Percentiles rank a stretch among this genome's conserved stretches.
Evolutionary conservation across 1,140 invertebrate species (phyloP).

Genomic region (Ceratosolen fusciceps): DNA sequence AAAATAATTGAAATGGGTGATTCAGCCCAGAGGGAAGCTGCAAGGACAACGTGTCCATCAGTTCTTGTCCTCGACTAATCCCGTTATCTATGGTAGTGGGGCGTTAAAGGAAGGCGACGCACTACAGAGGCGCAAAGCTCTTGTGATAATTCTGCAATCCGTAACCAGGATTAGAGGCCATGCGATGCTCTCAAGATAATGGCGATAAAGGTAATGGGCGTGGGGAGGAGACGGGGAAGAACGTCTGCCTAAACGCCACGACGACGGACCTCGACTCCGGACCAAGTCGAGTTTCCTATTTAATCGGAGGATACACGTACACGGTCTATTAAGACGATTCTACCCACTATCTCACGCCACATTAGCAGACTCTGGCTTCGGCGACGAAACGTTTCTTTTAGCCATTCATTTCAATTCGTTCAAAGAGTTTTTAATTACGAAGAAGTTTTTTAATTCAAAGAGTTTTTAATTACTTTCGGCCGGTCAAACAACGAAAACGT

Average conservation of each 20-base stretch:
- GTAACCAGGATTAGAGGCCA: neutral
- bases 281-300: neutral
- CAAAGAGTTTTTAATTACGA: too few species aligned
- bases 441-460: too few species aligned
- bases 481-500: too few species aligned
- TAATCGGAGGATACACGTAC: neutral
- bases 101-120: conserved; percentile 14
- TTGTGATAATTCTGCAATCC: conserved; percentile 14
- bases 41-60: conserved; percentile 30
- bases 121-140: conserved; percentile 48
- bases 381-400: too few species aligned
- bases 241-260: too few species aligned
- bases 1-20: neutral
- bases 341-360: too few species aligned
- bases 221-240: too few species aligned
- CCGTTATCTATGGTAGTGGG: conserved; percentile 24
- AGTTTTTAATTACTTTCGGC: too few species aligned
- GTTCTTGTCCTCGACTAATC: conserved; percentile 14
- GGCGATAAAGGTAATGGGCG: neutral
- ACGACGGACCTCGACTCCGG: too few species aligned
- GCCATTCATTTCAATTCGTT: too few species aligned
- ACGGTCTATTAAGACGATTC: too few species aligned
- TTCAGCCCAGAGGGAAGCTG: neutral
- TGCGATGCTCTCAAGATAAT: conserved; percentile 20
- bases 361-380: too few species aligned